phyloP scores from a whole-genome alignment of 2,113 vertebrate species.

The Bujurquina vittata region DNA sequence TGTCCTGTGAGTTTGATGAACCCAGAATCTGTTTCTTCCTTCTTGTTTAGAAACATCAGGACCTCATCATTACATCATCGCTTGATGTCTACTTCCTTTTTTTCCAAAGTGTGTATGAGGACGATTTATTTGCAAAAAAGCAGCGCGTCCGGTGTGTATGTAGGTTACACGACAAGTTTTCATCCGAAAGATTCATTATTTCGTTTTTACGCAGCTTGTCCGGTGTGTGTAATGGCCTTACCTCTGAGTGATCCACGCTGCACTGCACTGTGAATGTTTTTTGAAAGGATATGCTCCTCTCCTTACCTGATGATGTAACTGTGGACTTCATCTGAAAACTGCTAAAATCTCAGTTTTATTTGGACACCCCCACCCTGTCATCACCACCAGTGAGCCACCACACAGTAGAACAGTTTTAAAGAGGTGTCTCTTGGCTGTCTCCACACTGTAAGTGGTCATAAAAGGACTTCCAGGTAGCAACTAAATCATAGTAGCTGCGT shows the following conservation, averaged over 20 bases:
- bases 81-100: too few species aligned
- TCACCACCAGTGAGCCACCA: neutral
- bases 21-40: too few species aligned
- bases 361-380: neutral
- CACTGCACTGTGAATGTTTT: neutral
- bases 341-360: neutral
- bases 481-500: neutral
- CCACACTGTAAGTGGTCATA: neutral
- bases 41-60: too few species aligned
- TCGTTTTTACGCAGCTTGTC: too few species aligned
- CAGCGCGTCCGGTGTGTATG: too few species aligned
- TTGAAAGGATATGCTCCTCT: neutral
- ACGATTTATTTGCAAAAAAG: too few species aligned
- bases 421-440: neutral
- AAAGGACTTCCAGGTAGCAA: neutral
- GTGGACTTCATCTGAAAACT: neutral
- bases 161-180: too few species aligned
- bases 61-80: too few species aligned
- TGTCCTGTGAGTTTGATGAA: too few species aligned
- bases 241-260: neutral
- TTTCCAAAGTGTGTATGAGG: too few species aligned
- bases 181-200: too few species aligned
- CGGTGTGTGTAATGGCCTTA: too few species aligned
- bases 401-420: neutral
- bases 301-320: neutral